These are phyloP conservation scores for Planococcus citri DNA, from an alignment of 1,140 invertebrate species.

Conservation along the genomic window DNA sequence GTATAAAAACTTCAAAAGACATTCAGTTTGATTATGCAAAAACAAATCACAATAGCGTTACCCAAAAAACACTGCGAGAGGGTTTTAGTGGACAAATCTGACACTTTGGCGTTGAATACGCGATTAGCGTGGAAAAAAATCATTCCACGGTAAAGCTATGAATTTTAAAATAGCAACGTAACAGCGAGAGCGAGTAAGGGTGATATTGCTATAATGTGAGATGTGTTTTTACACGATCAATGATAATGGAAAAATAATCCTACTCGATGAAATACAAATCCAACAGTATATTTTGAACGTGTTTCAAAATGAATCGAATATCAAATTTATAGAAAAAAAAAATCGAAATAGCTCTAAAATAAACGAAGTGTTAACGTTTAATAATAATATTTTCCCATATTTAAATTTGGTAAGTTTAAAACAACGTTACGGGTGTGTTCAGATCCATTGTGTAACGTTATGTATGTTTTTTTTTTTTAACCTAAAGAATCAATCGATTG, in stretches of 20 bases:
- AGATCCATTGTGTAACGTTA: too few relatives aligned
- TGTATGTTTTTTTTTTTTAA: too few relatives aligned
- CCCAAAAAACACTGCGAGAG: not conserved
- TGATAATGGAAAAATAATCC: conserved; percentile 7
- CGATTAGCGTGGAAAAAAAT: not conserved
- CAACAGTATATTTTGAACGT: not conserved
- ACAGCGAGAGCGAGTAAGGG: not conserved
- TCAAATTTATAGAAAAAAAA: too few relatives aligned
- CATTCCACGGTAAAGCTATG: not conserved
- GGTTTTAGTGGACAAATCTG: not conserved
- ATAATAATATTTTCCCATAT: too few relatives aligned
- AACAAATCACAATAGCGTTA: not conserved
- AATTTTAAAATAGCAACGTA: not conserved
- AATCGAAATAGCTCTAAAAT: too few relatives aligned
- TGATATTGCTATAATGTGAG: too few relatives aligned
- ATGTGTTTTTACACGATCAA: not conserved
- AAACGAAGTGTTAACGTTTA: too few relatives aligned
- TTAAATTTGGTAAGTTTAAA: too few relatives aligned
- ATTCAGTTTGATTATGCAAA: not conserved
- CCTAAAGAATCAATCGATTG: too few relatives aligned
- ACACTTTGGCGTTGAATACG: not conserved
- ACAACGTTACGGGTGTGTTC: too few relatives aligned
- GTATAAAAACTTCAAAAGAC: not conserved
- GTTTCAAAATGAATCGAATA: too few relatives aligned
- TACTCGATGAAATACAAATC: not conserved